A percentile compares a stretch with the other conserved stretches of the same genome.
Evolutionary conservation across 2,888 invertebrate species (phyloP).

Genomic region (Subacronicta megacephala): DNA sequence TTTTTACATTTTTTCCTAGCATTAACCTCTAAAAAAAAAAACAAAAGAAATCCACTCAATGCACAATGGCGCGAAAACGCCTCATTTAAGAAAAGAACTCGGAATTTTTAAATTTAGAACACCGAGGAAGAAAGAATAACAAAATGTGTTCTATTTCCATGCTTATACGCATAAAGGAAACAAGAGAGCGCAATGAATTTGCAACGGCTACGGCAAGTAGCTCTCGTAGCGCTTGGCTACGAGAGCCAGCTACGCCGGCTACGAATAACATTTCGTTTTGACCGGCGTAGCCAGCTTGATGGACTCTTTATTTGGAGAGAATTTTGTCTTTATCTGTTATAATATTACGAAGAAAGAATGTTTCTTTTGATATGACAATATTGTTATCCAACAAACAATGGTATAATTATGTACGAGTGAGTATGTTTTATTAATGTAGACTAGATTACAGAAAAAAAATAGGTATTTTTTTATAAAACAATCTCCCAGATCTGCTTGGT

Average conservation of each 20-base stretch:
- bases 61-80: neutral
- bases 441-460: too few relatives aligned
- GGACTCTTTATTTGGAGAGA: slow-evolving; percentile 28
- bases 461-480: too few relatives aligned
- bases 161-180: slow-evolving; percentile 53
- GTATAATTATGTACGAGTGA: too few relatives aligned
- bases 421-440: too few relatives aligned
- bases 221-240: slow-evolving; percentile 52
- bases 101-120: slow-evolving; percentile 37
- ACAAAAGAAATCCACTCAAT: slow-evolving; percentile 10
- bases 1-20: too few relatives aligned
- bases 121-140: slow-evolving; percentile 37
- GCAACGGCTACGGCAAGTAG: slow-evolving; percentile 44
- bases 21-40: too few relatives aligned
- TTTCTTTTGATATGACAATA: too few relatives aligned
- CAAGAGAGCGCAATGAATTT: slow-evolving; percentile 52
- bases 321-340: slow-evolving; percentile 23
- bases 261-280: slow-evolving; percentile 47
- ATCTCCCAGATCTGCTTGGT: too few relatives aligned
- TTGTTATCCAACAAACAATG: too few relatives aligned
- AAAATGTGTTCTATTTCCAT: slow-evolving; percentile 44
- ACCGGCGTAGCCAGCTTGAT: slow-evolving; percentile 19
- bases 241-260: slow-evolving; percentile 42
- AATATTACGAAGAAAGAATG: too few relatives aligned
- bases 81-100: slow-evolving; percentile 12